A percentile compares a stretch with the other conserved stretches of the same genome.
Evolutionary conservation across 2,888 invertebrate genomes (phyloP).

Genomic region (Esperia sulphurella): DNA sequence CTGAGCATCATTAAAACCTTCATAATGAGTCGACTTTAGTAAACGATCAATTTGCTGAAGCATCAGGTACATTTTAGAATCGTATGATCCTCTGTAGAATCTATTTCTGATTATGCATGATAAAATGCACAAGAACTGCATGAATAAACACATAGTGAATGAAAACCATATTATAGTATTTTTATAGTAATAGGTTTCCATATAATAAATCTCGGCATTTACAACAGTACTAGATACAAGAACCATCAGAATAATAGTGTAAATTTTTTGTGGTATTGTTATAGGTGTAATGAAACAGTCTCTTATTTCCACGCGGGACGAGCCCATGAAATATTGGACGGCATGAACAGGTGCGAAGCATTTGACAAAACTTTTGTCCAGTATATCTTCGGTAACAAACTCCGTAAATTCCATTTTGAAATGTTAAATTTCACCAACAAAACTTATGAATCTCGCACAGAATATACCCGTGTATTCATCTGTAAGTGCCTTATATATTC

Average conservation of each 20-base stretch:
- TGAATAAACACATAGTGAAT: constrained; percentile 10
- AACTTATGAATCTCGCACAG: too few relatives aligned
- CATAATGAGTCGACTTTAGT: constrained; percentile 17
- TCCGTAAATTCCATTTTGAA: background rate
- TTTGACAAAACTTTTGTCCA: constrained; percentile 25
- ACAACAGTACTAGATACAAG: constrained; percentile 18
- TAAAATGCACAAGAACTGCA: constrained; percentile 23
- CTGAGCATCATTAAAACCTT: constrained; percentile 18
- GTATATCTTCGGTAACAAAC: constrained; percentile 10
- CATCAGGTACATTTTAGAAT: constrained; percentile 20
- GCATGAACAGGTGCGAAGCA: constrained; percentile 25
- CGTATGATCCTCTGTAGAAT: constrained; percentile 19
- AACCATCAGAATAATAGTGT: constrained; percentile 24
- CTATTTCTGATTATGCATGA: constrained; percentile 19
- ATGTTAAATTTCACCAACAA: background rate
- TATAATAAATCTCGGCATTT: constrained; percentile 19
- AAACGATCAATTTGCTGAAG: constrained; percentile 29
- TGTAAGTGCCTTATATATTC: too few relatives aligned
- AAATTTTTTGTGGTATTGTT: constrained; percentile 22
- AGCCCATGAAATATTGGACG: constrained; percentile 25
- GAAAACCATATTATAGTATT: constrained; percentile 9
- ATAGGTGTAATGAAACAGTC: constrained; percentile 17
- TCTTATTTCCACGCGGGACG: constrained; percentile 23
- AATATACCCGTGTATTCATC: too few relatives aligned
- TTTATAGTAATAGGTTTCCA: constrained; percentile 9